Evolutionary conservation across 2,797 vertebrate species (phyloP).

Genomic region (Denticeps clupeoides): DNA sequence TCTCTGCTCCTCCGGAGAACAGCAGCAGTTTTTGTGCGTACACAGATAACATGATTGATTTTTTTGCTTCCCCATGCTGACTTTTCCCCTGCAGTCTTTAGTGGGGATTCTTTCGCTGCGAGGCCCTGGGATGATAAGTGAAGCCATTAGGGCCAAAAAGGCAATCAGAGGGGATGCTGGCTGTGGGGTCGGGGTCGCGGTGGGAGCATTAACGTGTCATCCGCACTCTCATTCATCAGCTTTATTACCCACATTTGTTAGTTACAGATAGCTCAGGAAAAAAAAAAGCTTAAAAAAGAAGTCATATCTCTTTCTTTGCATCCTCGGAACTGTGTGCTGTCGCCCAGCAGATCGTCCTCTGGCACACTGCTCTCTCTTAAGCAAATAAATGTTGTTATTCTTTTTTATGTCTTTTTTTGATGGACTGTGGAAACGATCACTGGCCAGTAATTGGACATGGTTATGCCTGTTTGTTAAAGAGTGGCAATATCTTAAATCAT

Average conservation of each 20-base stretch:
- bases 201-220: slow-evolving; percentile 22
- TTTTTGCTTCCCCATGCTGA: slow-evolving; percentile 21
- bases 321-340: background rate
- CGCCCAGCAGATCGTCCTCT: slow-evolving; percentile 3
- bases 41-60: slow-evolving; percentile 35
- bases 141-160: slow-evolving; percentile 35
- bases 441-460: slow-evolving; percentile 17
- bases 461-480: no score
- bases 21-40: slow-evolving; percentile 19
- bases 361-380: slow-evolving; percentile 9
- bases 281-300: background rate
- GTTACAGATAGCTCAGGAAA: background rate
- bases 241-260: slow-evolving; percentile 20
- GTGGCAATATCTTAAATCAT: no score
- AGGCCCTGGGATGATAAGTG: slow-evolving; percentile 32
- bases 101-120: slow-evolving; percentile 1
- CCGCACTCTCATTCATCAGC: slow-evolving; percentile 23
- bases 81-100: background rate
- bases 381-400: slow-evolving; percentile 17
- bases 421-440: slow-evolving; percentile 3
- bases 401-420: background rate
- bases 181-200: slow-evolving; percentile 16
- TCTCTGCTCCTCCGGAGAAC: slow-evolving; percentile 28
- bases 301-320: slow-evolving; percentile 6
- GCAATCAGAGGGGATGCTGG: slow-evolving; percentile 20